Evolutionary conservation across 2,888 invertebrate species (phyloP), one percentile per base, ranked within the genome.

Genomic region (Ophion ventricosus): DNA sequence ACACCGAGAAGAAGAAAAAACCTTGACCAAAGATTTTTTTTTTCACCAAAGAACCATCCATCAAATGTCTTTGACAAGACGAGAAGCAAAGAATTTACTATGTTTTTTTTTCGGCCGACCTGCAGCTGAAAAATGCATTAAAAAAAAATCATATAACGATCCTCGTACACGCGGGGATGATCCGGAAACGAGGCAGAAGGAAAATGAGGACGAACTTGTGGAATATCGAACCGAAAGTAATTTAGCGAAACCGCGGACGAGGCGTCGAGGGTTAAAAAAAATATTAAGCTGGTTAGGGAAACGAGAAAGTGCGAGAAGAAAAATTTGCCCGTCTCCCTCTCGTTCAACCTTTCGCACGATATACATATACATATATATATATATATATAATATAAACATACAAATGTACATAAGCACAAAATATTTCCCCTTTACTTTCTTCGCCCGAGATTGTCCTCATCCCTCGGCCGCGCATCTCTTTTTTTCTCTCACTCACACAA

Each of bases 191-290:
- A 76, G n/a, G 25, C n/a, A 17, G 59, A 54, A 20, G 11, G 14
- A 70, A 72, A 82, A 77, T 26, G 64, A 43, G 26, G n/a, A 56
- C 17, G 20, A 77, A 67, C 67, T 77, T 77, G 59, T 25, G 35
- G 40, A 80, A 56, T 80, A 80, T 84, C 80, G 80, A 67, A 69
- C 67, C 67, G 66, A 73, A 76, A 80, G 76, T 64, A 73, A 80
- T 83, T 76, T 77, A 61, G 49, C 72, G 54, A 66, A 63, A 75
- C 75, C 75, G 69, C 82, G 20, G 56, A 74, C 23, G 70, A 35
- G 69, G 26, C 29, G 69, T 69, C 63, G 29, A 11, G 14, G 25
- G 70, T 56, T 72, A 2, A 57, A 35, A 56, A 25, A 83, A 77
- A 75, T 77, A 67, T 80, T 73, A 56, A 73, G 72, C 67, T 80